Base-by-base conservation (phyloP, 2,888 invertebrate genomes). In the Phytoseiulus persimilis region DNA sequence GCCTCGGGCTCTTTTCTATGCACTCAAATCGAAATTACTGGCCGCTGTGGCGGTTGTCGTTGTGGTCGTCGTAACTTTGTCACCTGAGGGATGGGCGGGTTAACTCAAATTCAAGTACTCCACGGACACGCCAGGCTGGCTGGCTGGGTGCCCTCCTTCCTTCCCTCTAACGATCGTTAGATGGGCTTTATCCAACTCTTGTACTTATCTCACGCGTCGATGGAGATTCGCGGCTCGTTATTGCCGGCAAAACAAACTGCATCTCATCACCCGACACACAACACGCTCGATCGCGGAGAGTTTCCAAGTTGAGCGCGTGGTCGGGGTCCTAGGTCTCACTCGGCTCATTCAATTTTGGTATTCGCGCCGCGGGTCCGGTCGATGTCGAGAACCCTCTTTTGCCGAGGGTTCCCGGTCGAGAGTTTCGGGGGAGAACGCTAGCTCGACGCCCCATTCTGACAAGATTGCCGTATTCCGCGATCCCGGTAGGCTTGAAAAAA, bases 1-100 rank as follows among this genome's bases (percentile, higher is more conserved):
- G 65, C 65, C 65, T 65, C 65, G 65, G 65, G 65, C 65, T 14
- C 65, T 28, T 65, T 18, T 65, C 65, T 28, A 65, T 18, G 65
- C 65, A 65, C 65, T 65, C 65, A 65, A 65, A 65, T 65, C 65
- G 65, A 65, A 65, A 65, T 65, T 65, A 65, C 65, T 65, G 65
- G 1, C 65, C 65, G 65, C 65, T 23, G 65, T 23, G 14, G 65
- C 28, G 65, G 65, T 65, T 65, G 65, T 65, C 18, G 65, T 65
- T 28, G 65, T 65, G 65, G 65, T 65, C 65, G 65, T 65, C 28
- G 65, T 65, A 65, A 65, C 65, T 65, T 65, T 65, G 65, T 65
- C 65, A 65, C 65, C 65, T 65, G 65, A 65, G 65, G 65, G 65
- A 65, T 65, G 65, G 65, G 65, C 65, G 65, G 65, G 65, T 65